Percentiles rank a stretch among this genome's conserved stretches.
Evolutionary conservation across 2,888 invertebrate species (phyloP).

Genomic region (Diabrotica balteata): DNA sequence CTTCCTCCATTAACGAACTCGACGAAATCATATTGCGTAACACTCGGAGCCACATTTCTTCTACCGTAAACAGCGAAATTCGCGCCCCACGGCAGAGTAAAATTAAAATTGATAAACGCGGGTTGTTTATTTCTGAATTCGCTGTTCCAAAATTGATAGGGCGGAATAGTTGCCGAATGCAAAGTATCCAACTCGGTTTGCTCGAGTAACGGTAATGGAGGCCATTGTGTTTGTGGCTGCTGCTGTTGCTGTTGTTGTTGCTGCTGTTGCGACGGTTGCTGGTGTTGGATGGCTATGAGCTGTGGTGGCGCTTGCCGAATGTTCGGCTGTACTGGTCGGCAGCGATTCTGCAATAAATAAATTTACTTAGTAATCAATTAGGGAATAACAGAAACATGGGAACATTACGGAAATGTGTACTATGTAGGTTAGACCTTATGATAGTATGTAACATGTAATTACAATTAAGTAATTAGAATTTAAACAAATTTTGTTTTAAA

Average conservation of each 20-base stretch:
- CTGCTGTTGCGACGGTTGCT: constrained; percentile 73
- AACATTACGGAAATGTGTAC: too few relatives aligned
- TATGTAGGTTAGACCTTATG: too few relatives aligned
- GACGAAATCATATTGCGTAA: constrained; percentile 96
- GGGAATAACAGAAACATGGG: too few relatives aligned
- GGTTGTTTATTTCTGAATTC: constrained; percentile 92
- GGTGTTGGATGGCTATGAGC: constrained; percentile 62
- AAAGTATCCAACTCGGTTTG: constrained; percentile 84
- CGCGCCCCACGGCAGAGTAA: constrained; percentile 90
- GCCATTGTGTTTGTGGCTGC: constrained; percentile 78
- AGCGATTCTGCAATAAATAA: constrained; percentile 69
- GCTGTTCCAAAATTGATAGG: constrained; percentile 93
- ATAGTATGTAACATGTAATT: too few relatives aligned
- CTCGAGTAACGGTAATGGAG: constrained; percentile 72
- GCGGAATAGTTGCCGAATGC: constrained; percentile 84
- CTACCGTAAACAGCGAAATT: constrained; percentile 96
- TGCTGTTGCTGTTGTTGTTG: constrained; percentile 60
- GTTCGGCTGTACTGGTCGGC: constrained; percentile 74
- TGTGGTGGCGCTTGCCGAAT: constrained; percentile 65
- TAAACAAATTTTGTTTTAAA: too few relatives aligned
- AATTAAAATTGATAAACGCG: constrained; percentile 78
- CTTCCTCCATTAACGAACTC: constrained; percentile 90
- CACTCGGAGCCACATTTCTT: constrained; percentile 93
- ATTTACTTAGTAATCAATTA: too few relatives aligned
- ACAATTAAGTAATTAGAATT: too few relatives aligned